Percentiles rank a stretch among this genome's conserved stretches.
These are phyloP conservation scores for Drosophila nigromelanica DNA, from an alignment of 1,140 invertebrate genomes.

Conservation along the genomic window DNA sequence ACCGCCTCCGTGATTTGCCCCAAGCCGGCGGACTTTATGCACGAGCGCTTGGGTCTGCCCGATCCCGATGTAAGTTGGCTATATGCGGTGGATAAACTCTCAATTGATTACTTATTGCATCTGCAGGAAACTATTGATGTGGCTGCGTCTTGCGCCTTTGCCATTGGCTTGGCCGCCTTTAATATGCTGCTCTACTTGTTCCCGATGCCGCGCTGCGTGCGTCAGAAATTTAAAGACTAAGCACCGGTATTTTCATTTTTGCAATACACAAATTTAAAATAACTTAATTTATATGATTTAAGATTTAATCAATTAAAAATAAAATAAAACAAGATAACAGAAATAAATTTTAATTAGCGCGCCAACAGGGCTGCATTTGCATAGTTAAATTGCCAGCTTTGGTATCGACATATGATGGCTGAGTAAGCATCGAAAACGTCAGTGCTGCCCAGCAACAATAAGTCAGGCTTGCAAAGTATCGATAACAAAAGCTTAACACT, in stretches of 20 bases:
- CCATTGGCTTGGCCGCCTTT: conserved; percentile 90
- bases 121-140: conserved; percentile 86
- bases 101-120: background rate
- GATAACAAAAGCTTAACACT: background rate
- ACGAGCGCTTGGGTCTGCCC: conserved; percentile 81
- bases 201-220: conserved; percentile 93
- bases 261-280: background rate
- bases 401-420: background rate
- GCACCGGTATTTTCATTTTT: background rate
- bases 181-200: conserved; percentile 94
- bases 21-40: conserved; percentile 77
- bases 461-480: background rate
- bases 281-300: conserved; percentile 18
- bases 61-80: conserved; percentile 81
- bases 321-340: background rate
- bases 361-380: background rate
- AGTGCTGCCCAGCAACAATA: background rate
- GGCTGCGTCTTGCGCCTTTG: conserved; percentile 92
- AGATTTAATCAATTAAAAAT: background rate
- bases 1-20: conserved; percentile 81
- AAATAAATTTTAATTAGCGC: background rate
- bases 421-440: background rate
- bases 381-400: background rate
- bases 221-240: conserved; percentile 94
- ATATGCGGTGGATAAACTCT: background rate